Evolutionary conservation across 2,113 vertebrate species (phyloP).

Genomic region (Callithrix jacchus): DNA sequence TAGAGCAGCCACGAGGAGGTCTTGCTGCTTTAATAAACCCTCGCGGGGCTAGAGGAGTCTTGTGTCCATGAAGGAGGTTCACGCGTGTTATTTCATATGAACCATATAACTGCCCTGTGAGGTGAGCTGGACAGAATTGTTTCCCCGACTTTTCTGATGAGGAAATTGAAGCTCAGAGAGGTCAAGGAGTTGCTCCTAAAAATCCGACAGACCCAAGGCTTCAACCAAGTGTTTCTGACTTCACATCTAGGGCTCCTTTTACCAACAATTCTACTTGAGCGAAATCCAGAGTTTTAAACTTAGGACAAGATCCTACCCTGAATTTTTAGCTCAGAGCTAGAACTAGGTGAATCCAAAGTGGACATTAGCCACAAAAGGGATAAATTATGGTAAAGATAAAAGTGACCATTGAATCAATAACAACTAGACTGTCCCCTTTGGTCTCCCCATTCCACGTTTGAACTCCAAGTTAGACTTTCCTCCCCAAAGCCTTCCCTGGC

Average conservation of each 20-base stretch:
- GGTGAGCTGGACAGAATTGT: background rate
- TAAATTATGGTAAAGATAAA: background rate
- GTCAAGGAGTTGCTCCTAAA: background rate
- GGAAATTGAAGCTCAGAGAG: background rate
- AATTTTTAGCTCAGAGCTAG: background rate
- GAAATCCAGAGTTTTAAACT: background rate
- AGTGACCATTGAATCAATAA: background rate
- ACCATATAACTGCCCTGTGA: accelerated
- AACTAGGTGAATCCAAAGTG: background rate
- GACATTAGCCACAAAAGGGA: background rate
- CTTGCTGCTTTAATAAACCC: background rate
- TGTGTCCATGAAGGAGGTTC: background rate
- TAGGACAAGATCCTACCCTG: background rate
- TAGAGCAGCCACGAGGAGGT: background rate
- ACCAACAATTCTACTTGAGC: background rate
- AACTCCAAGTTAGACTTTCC: background rate
- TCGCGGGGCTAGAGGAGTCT: background rate
- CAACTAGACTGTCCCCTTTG: background rate
- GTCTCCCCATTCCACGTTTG: background rate
- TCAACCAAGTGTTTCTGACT: background rate
- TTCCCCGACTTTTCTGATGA: background rate
- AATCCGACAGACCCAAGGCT: background rate
- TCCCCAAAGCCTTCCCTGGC: background rate
- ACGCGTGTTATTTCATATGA: background rate
- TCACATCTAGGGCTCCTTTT: background rate